Base-by-base conservation (phyloP, 2,113 vertebrate species). In the Cebus imitator region DNA sequence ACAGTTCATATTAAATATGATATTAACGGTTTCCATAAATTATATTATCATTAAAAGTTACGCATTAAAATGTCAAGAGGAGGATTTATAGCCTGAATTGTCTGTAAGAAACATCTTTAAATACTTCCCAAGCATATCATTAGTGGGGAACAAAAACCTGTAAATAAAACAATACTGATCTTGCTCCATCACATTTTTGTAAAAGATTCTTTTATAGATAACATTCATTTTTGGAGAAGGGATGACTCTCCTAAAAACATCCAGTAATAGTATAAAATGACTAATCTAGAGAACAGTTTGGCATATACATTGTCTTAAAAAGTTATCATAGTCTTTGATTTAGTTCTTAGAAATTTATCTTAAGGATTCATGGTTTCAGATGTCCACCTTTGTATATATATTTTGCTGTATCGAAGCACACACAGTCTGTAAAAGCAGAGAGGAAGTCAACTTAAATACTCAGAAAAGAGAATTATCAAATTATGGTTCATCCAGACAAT, bases 281-380 rank as follows among this genome's bases (percentile, higher is more conserved):
- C 83, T 88, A 94, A 23, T 68, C 25, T 45, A 64, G 40, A 73
- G 43, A 30, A 48, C 8, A 92, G 55, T 50, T 37, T 87, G n/a
- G 64, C 21, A 68, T n/a, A 35, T 68, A 66, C 35, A 27, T 11
- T 37, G 13, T 30, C 21, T 81, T 45, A 87, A 75, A 83, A 14
- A 70, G 61, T 64, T 35, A 70, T 61, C 58, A 80, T 1, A 93
- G n/a, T 3, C 68, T 93, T 78, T 86, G n/a, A 92, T 45, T 82
- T n/a, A 95, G 25, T 11, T 92, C 70, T 72, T 61, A 40, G 45
- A 93, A 90, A 86, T 78, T 40, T 91, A 87, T 83, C 50, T 90
- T 52, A 94, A 87, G 64, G 40, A 73, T 17, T 90, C 25, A 58
- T 1, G 2, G 30, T 35, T 73, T 79, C 58, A 84, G 87, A 84